phyloP scores from a whole-genome alignment of 2,113 vertebrate genomes.

The Tragelaphus imberbis region DNA sequence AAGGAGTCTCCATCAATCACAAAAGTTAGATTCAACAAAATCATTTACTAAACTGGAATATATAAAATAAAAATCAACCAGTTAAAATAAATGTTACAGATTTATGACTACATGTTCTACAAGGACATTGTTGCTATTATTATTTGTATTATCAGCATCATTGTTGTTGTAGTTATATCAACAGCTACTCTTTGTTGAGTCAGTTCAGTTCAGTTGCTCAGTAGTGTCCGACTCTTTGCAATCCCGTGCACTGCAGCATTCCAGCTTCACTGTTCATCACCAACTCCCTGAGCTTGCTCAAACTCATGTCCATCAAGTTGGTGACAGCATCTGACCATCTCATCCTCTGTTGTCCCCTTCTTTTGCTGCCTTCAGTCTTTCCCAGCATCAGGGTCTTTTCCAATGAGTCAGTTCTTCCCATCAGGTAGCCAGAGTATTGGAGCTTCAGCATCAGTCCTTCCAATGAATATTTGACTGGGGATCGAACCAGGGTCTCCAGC shows the following conservation, averaged over 20 bases:
- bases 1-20: conserved; percentile 70
- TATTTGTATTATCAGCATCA: neutral
- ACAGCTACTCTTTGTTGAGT: neutral
- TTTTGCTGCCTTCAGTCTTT: neutral
- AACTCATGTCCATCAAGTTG: neutral
- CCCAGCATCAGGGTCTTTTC: neutral
- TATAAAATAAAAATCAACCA: conserved; percentile 15
- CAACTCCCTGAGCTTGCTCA: neutral
- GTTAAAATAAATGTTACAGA: neutral
- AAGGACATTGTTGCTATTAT: neutral
- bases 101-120: neutral
- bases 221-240: neutral
- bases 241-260: neutral
- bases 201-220: neutral
- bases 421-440: neutral
- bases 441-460: neutral
- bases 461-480: neutral
- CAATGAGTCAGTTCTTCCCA: neutral
- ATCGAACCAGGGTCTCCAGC: neutral
- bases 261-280: neutral
- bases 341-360: neutral
- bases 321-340: neutral
- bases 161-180: neutral
- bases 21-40: conserved; percentile 63
- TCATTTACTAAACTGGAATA: conserved; percentile 65